Base-by-base conservation (phyloP, 2,888 invertebrate genomes). In the Trichopria drosophilae region DNA sequence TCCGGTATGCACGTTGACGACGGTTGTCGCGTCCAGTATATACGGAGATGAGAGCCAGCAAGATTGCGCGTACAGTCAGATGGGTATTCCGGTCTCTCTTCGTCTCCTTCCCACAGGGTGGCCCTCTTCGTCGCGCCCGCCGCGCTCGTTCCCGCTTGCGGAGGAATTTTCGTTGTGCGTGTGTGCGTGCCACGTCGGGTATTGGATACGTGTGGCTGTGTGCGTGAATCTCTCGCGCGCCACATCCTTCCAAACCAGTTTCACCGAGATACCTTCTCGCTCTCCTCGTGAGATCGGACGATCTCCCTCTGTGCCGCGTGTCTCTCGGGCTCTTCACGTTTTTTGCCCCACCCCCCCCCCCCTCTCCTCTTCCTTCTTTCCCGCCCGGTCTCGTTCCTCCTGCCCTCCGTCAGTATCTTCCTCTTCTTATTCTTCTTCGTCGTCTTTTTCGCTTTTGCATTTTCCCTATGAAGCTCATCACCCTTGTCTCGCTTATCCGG, bases 191-290 rank as follows among this genome's bases (percentile, higher is more conserved):
- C 44, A 26, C 28, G 22, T 10, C 24, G 35, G 28, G 39, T 53
- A n/a, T n/a, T n/a, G 43, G 35, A 43, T 37, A 15, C 37, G 35
- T 31, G n/a, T 36, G 37, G 56, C 50, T 55, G 58, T 58, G 53
- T 58, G 58, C 52, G 49, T 60, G 60, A 58, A n/a, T 52, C 58
- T 51, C 51, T 52, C 60, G 61, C 63, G 62, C 63, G 68, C 67
- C 67, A 69, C 69, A 71, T 72, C 71, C 71, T 72, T 66, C 63
- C 61, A 72, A 72, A 72, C 71, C 70, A 68, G 71, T 72, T 72
- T 70, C 66, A 68, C 68, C 67, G 62, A 66, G 64, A 66, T 67
- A 65, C 62, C 61, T 63, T 64, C 59, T 50, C 54, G 64, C 66
- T 60, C 65, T 66, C 61, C 64, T 61, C 60, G 48, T n/a, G n/a